phyloP scores from a whole-genome alignment of 2,113 vertebrate species.

The Sander vitreus region DNA sequence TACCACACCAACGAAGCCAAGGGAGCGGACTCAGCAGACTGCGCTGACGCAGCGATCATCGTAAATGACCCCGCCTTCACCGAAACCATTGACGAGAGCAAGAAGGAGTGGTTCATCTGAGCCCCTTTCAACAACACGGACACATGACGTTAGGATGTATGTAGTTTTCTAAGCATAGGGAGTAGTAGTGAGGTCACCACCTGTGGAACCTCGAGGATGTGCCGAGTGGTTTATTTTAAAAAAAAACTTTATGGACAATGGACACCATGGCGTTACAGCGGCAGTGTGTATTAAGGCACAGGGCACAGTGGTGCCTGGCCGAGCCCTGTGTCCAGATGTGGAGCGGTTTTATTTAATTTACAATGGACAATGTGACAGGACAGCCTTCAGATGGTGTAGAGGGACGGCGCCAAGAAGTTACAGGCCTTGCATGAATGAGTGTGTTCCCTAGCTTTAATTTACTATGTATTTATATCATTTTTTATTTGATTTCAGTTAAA shows the following conservation, averaged over 20 bases:
- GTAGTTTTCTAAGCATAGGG: conserved; percentile 51
- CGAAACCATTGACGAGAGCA: conserved; percentile 98
- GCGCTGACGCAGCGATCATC: conserved; percentile 95
- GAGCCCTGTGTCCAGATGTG: not conserved
- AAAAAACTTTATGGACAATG: conserved; percentile 39
- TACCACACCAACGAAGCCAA: conserved; percentile 99
- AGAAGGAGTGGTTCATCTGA: conserved; percentile 99
- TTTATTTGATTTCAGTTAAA: not conserved
- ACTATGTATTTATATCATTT: not conserved
- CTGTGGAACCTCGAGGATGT: conserved; percentile 15
- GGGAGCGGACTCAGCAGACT: conserved; percentile 95
- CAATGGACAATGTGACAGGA: conserved; percentile 15
- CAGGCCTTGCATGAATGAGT: conserved; percentile 36
- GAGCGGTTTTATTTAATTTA: conserved; percentile 12
- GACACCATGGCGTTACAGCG: conserved; percentile 3
- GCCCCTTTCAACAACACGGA: not conserved
- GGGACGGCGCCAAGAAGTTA: conserved; percentile 8
- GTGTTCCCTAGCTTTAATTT: conserved; percentile 23
- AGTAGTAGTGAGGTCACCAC: conserved; percentile 32
- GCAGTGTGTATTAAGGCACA: conserved; percentile 38
- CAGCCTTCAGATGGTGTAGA: conserved; percentile 16
- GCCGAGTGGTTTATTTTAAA: conserved; percentile 34
- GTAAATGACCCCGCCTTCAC: conserved; percentile 99
- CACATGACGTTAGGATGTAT: conserved; percentile 74
- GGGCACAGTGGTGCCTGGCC: conserved; percentile 16